These are phyloP conservation scores for Melieria picta DNA, from an alignment of 2,888 invertebrate genomes.

Conservation along the genomic window DNA sequence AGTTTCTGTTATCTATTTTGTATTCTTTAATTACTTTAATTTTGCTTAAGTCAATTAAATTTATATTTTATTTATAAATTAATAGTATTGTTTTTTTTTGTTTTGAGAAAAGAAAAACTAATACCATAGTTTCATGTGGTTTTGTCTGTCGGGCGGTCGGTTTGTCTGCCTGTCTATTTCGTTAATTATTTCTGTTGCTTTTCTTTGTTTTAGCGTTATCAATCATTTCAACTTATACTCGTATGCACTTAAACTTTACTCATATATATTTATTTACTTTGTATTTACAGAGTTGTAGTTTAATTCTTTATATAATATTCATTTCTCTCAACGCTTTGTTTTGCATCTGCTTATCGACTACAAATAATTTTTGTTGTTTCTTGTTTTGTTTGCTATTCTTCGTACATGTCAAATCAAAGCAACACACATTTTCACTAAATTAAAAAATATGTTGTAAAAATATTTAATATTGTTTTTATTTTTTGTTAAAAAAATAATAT, in stretches of 20 bases:
- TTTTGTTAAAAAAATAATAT: too few relatives aligned
- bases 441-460: too few relatives aligned
- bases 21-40: conserved; percentile 39
- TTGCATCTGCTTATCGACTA: too few relatives aligned
- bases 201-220: neutral
- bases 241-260: conserved; percentile 3
- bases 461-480: too few relatives aligned
- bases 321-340: too few relatives aligned
- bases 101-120: conserved; percentile 17
- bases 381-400: too few relatives aligned
- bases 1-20: conserved; percentile 42
- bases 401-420: too few relatives aligned
- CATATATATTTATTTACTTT: conserved; percentile 10
- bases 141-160: neutral
- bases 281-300: neutral
- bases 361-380: too few relatives aligned
- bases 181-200: neutral
- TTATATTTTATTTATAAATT: conserved; percentile 52
- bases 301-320: too few relatives aligned
- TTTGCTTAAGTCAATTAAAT: conserved; percentile 51
- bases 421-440: too few relatives aligned
- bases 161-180: conserved; percentile 6
- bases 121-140: conserved; percentile 12
- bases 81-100: conserved; percentile 49
- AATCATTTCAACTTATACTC: neutral